phyloP scores from a whole-genome alignment of 2,888 invertebrate species.

The Orthonychiurus folsomi region DNA sequence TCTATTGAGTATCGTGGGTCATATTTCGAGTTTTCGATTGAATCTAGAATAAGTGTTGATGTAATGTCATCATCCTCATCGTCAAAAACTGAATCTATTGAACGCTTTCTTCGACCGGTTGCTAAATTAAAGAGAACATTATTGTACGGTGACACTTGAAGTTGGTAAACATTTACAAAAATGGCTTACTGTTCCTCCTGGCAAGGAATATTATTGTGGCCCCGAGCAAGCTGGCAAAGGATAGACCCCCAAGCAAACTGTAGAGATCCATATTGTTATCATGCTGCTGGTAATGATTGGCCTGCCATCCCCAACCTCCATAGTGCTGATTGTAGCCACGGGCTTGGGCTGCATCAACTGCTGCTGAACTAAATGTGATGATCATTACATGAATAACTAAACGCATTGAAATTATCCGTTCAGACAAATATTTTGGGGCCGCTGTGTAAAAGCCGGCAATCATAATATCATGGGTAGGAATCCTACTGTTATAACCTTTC shows the following conservation, averaged over 20 bases:
- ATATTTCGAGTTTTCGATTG: not conserved
- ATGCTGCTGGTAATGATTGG: not conserved
- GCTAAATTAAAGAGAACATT: no score
- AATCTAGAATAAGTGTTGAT: not conserved
- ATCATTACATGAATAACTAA: no score
- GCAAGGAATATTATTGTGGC: slow-evolving; percentile 32
- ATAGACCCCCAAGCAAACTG: slow-evolving; percentile 32
- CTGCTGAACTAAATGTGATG: not conserved
- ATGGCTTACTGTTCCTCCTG: not conserved
- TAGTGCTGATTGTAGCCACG: not conserved
- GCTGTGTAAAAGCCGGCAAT: no score
- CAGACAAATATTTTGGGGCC: no score
- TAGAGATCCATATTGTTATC: slow-evolving; percentile 28
- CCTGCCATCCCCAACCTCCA: not conserved
- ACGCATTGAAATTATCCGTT: no score
- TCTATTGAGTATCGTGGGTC: not conserved
- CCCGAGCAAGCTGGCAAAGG: slow-evolving; percentile 31
- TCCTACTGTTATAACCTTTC: no score
- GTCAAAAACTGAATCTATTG: not conserved
- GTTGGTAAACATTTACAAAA: not conserved
- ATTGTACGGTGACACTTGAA: not conserved
- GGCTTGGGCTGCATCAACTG: not conserved
- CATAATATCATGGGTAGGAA: no score
- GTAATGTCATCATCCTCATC: not conserved
- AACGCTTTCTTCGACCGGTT: not conserved